Evolutionary conservation across 1,140 invertebrate genomes (phyloP), one percentile per base, ranked within the genome.

Genomic region (Drosophila murphyi): DNA sequence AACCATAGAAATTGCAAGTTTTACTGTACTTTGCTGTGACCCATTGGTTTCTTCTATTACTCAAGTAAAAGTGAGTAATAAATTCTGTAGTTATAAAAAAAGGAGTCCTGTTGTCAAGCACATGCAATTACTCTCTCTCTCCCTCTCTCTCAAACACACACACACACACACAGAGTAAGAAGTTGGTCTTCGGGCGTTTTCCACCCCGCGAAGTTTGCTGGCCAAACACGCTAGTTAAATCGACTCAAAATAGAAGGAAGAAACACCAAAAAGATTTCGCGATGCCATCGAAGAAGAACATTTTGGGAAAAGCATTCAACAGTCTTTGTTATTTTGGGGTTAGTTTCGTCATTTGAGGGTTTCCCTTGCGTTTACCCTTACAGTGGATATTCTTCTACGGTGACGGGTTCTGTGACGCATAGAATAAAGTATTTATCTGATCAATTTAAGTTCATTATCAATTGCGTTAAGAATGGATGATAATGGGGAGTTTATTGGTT

Each of bases 131-230:
- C 56, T 51, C 20, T 47, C 28, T 50, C 39, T 50, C 60, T 54
- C 41, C 67, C 56, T 39, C 51, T 76, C 59, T 60, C 62, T 64
- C 54, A 12, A 12, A 12, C 12, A 78, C 71, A 48, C 50, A 52
- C 2, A 52, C 31, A 35, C 32, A 28, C 43, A 32, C 6, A 34
- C 28, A 7, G 8, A 37, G 6, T 12, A 57, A 47, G 47, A 57
- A 61, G 29, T 55, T 55, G 5, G 34, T 35, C 68, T 63, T 51
- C 62, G 45, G 45, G 83, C 64, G 83, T 61, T 86, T 85, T 89
- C 85, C 85, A 89, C 85, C 85, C 85, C 86, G 85, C 80, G 75
- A 68, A 52, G 85, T 89, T 85, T 89, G 85, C 60, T 78, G 86
- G 86, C 64, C 62, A 80, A 88, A 88, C 81, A 89, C 52, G 54